A percentile compares a stretch with the other conserved stretches of the same genome.
These are phyloP conservation scores for Aix galericulata DNA, from an alignment of 2,113 vertebrate species.

Conservation along the genomic window DNA sequence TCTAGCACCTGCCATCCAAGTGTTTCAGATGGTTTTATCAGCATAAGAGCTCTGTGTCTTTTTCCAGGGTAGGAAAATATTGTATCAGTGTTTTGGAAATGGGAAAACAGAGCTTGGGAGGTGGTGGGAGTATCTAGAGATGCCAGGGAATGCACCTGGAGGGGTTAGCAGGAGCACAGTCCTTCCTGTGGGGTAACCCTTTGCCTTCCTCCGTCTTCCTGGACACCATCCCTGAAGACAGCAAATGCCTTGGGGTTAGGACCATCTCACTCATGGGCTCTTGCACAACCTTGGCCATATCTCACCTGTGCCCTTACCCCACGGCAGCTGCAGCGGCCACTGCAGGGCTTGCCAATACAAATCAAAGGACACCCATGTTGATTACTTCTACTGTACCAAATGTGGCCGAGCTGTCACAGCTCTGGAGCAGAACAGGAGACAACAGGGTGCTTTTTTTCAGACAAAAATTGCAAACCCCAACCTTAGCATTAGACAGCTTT, in stretches of 20 bases:
- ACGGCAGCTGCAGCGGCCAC: neutral
- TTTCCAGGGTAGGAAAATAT: too few relatives aligned
- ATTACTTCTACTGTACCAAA: neutral
- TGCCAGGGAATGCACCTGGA: too few relatives aligned
- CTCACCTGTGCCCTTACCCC: too few relatives aligned
- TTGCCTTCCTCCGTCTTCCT: too few relatives aligned
- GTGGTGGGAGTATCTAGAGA: too few relatives aligned
- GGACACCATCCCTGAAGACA: neutral
- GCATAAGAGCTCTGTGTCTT: too few relatives aligned
- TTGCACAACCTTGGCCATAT: neutral
- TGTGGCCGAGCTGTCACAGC: neutral
- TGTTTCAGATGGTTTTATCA: too few relatives aligned
- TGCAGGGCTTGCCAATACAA: neutral
- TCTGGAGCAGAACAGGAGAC: neutral
- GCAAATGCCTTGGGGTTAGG: neutral
- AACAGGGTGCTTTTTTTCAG: neutral
- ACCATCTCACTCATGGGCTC: neutral
- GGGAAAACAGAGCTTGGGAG: neutral
- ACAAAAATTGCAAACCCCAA: neutral
- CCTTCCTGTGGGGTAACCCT: neutral
- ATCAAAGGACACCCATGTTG: accelerated
- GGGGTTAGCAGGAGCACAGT: neutral
- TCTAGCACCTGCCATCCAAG: too few relatives aligned
- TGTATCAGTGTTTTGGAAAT: too few relatives aligned
- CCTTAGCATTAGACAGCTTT: neutral